phyloP scores from a whole-genome alignment of 2,888 invertebrate species.

The Tubiluchus corallicola region DNA sequence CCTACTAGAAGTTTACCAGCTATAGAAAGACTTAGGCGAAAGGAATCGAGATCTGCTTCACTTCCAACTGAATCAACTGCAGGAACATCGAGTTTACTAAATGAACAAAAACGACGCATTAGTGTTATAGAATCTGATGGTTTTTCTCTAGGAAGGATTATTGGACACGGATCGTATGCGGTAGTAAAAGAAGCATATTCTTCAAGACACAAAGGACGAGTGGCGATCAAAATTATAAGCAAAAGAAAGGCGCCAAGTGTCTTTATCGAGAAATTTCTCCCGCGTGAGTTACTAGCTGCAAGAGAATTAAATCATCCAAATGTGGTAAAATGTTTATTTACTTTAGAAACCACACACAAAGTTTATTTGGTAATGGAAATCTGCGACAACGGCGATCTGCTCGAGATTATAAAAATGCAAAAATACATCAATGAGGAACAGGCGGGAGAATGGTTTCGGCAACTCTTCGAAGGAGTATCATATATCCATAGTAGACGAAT shows the following conservation, averaged over 20 bases:
- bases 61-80: too few relatives aligned
- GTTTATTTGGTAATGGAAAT: conserved; percentile 26
- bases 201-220: conserved; percentile 18
- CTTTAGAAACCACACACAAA: conserved; percentile 24
- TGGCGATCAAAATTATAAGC: conserved; percentile 26
- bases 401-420: conserved; percentile 17
- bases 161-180: conserved; percentile 25
- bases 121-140: conserved; percentile 14
- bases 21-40: too few relatives aligned
- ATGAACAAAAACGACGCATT: too few relatives aligned
- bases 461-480: conserved; percentile 20
- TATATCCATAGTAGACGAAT: conserved; percentile 22
- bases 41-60: too few relatives aligned
- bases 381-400: conserved; percentile 21
- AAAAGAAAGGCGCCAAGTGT: conserved; percentile 23
- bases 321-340: conserved; percentile 20
- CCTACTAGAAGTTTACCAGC: too few relatives aligned
- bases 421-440: conserved; percentile 16
- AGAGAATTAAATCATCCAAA: conserved; percentile 20
- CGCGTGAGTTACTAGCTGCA: conserved; percentile 25
- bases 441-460: conserved; percentile 19
- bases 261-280: conserved; percentile 23
- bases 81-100: too few relatives aligned
- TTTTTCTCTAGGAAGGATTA: conserved; percentile 19
- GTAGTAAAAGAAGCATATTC: conserved; percentile 24